Conservation (phyloP, 2,888 invertebrate genomes). For the Stenodera caucasica region DNA sequence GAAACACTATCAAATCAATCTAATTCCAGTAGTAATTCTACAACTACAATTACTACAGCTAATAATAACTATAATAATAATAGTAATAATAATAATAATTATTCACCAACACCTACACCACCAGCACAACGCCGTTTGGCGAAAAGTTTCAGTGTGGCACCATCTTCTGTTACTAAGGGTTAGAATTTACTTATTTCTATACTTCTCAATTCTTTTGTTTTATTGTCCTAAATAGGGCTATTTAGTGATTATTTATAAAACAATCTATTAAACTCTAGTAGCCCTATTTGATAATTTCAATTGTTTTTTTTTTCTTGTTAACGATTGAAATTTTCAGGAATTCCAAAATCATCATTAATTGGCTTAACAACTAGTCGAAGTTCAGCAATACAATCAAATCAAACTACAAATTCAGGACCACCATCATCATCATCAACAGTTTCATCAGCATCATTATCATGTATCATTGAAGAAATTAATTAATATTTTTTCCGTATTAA, state of each 20-base stretch:
- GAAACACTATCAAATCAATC: slow-evolving; percentile 34
- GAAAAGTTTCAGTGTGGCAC: slow-evolving; percentile 89
- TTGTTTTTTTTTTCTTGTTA: too few relatives aligned
- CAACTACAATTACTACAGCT: slow-evolving; percentile 9
- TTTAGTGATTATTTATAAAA: too few relatives aligned
- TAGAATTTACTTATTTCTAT: slow-evolving; percentile 32
- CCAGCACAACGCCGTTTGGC: slow-evolving; percentile 86
- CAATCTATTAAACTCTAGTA: too few relatives aligned
- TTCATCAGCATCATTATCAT: neutral
- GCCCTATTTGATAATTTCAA: too few relatives aligned
- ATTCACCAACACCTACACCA: slow-evolving; percentile 74
- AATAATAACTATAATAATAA: slow-evolving; percentile 1
- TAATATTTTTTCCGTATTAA: neutral
- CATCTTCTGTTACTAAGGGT: slow-evolving; percentile 69
- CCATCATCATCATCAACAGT: slow-evolving; percentile 60
- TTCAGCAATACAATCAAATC: slow-evolving; percentile 55
- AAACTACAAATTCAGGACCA: slow-evolving; percentile 70
- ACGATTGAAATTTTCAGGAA: too few relatives aligned
- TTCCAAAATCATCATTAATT: slow-evolving; percentile 79
- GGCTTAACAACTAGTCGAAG: slow-evolving; percentile 75
- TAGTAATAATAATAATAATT: slow-evolving; percentile 40
- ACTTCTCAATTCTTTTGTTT: too few relatives aligned
- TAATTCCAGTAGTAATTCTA: slow-evolving; percentile 11
- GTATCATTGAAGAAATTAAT: neutral
- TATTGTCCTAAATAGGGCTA: too few relatives aligned